These are phyloP conservation scores for Lepidocolaptes lacrymiger DNA, from an alignment of 2,797 vertebrate genomes.

Conservation along the genomic window DNA sequence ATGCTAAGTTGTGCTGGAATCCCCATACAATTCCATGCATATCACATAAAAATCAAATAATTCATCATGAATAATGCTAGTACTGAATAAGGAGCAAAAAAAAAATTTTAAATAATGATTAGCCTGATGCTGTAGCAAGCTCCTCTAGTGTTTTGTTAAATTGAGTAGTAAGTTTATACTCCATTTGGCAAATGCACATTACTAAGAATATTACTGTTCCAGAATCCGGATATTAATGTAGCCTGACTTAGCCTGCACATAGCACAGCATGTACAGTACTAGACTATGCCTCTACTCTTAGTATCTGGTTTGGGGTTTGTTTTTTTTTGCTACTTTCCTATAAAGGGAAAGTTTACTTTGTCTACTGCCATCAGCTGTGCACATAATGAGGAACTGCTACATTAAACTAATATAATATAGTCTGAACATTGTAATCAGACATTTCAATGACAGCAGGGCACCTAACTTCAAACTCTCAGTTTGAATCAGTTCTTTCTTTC, in stretches of 20 bases:
- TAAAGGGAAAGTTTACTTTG: background rate
- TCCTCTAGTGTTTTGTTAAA: constrained; percentile 49
- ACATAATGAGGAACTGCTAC: background rate
- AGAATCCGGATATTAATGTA: background rate
- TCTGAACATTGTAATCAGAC: background rate
- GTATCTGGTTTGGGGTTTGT: background rate
- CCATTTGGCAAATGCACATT: constrained; percentile 23
- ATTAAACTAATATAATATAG: background rate
- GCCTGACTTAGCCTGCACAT: background rate
- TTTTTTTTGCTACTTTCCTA: background rate
- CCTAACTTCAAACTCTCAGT: background rate
- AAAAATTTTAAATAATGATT: constrained; percentile 65
- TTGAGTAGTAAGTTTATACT: constrained; percentile 17
- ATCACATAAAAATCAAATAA: constrained; percentile 43
- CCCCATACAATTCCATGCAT: background rate
- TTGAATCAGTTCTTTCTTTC: constrained; percentile 1
- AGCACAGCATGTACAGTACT: background rate
- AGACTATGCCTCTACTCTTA: background rate
- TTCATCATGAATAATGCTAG: constrained; percentile 26
- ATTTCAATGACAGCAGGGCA: background rate
- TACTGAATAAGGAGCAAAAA: constrained; percentile 32
- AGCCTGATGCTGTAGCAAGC: background rate
- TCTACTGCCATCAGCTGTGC: background rate
- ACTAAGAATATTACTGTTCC: background rate
- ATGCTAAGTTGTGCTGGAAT: constrained; percentile 34